phyloP scores from a whole-genome alignment of 2,797 vertebrate genomes.

The Todus mexicanus region DNA sequence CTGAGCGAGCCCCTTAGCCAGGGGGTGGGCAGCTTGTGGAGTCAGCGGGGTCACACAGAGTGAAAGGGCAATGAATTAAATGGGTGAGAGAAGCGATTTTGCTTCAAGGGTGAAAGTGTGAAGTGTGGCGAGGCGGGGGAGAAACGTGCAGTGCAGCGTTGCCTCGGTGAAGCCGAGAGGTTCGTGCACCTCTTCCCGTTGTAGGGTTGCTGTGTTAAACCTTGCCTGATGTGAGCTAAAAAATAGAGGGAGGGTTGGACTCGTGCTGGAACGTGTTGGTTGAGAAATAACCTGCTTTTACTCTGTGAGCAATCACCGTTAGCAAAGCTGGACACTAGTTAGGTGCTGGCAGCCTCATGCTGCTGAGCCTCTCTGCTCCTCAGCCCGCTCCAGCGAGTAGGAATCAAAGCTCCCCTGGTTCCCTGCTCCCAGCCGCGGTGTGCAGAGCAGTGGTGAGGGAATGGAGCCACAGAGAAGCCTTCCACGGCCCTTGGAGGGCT shows the following conservation, averaged over 20 bases:
- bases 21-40: fast-evolving
- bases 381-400: fast-evolving
- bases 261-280: fast-evolving
- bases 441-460: not conserved
- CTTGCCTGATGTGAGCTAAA: not conserved
- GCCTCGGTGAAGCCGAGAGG: fast-evolving
- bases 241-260: fast-evolving
- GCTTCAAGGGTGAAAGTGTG: not conserved
- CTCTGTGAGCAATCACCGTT: not conserved
- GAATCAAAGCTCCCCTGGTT: not conserved
- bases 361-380: fast-evolving
- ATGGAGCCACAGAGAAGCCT: not conserved
- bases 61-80: not conserved
- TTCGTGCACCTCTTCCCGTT: not conserved
- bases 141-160: fast-evolving
- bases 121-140: fast-evolving
- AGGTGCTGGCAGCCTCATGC: not conserved
- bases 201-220: fast-evolving
- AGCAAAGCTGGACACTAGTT: not conserved
- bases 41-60: not conserved
- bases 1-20: not conserved
- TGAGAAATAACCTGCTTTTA: not conserved
- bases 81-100: not conserved
- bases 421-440: not conserved
- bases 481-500: fast-evolving